Percentiles rank a stretch among this genome's conserved stretches.
phyloP scores from a whole-genome alignment of 2,797 vertebrate genomes.

The Cyprinella venusta region DNA sequence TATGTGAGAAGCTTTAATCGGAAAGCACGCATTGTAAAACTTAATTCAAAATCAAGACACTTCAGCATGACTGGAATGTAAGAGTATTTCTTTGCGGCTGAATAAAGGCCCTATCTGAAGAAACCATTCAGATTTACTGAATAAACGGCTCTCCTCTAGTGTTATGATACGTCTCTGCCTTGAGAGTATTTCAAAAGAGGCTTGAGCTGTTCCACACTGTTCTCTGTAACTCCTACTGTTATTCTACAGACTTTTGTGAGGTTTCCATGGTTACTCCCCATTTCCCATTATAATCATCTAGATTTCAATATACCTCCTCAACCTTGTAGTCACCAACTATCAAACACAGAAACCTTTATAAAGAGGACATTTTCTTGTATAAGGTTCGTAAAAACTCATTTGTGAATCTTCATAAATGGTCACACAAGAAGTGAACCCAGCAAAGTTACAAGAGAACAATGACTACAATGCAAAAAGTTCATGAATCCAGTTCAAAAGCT shows the following conservation, averaged over 20 bases:
- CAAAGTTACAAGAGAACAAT: too few species aligned
- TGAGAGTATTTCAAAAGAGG: constrained; percentile 42
- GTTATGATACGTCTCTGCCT: not conserved
- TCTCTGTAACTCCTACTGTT: constrained; percentile 46
- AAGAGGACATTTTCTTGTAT: not conserved
- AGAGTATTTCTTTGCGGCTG: not conserved
- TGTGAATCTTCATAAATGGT: not conserved
- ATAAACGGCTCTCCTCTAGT: constrained; percentile 5
- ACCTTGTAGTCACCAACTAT: constrained; percentile 37
- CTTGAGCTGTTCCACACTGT: constrained; percentile 20
- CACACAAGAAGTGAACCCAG: too few species aligned
- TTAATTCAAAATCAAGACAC: not conserved
- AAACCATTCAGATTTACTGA: constrained; percentile 20
- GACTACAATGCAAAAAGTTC: too few species aligned
- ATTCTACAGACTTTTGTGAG: constrained; percentile 41
- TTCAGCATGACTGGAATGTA: not conserved
- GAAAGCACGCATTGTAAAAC: constrained; percentile 8
- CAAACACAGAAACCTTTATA: not conserved
- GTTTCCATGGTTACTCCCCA: constrained; percentile 59
- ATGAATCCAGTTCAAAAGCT: too few species aligned
- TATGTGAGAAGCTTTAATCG: not conserved
- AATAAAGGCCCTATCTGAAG: not conserved
- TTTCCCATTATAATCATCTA: constrained; percentile 38
- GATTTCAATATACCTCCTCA: constrained; percentile 36
- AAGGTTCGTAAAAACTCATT: not conserved